Conservation (phyloP, 1,140 invertebrate genomes). For the Episyrphus balteatus region DNA sequence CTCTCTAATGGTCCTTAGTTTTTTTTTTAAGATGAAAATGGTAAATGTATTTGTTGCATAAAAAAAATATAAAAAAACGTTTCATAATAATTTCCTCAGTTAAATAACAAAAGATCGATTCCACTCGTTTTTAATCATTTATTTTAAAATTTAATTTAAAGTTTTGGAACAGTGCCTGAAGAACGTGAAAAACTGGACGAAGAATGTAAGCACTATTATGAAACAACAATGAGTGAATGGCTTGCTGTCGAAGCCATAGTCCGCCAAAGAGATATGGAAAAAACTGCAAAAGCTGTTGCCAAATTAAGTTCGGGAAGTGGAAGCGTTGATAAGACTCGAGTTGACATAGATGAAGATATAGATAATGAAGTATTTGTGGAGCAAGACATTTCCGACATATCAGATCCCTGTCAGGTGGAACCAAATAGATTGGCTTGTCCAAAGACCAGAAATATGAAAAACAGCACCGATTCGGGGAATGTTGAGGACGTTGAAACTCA, state of each 20-base stretch:
- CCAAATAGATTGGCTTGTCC: slow-evolving; percentile 10
- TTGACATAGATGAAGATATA: slow-evolving; percentile 15
- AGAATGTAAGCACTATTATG: slow-evolving; percentile 60
- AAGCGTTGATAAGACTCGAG: slow-evolving; percentile 31
- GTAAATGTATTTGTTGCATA: background rate
- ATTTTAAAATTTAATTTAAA: slow-evolving; percentile 10
- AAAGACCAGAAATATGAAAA: slow-evolving; percentile 29
- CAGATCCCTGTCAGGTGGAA: slow-evolving; percentile 31
- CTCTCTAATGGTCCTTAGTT: too few species aligned
- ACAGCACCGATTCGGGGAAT: slow-evolving; percentile 36
- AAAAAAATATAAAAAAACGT: background rate
- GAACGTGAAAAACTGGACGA: slow-evolving; percentile 58
- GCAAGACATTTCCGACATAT: slow-evolving; percentile 34
- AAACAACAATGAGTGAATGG: slow-evolving; percentile 90
- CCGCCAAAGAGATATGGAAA: slow-evolving; percentile 67
- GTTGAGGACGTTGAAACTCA: slow-evolving; percentile 29
- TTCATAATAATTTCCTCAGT: too few species aligned
- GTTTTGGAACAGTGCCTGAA: slow-evolving; percentile 59
- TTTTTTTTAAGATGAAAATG: background rate
- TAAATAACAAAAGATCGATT: too few species aligned
- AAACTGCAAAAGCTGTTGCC: slow-evolving; percentile 51
- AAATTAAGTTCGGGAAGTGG: slow-evolving; percentile 46
- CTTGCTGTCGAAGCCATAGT: slow-evolving; percentile 86
- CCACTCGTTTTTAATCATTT: too few species aligned
- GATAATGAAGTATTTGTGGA: slow-evolving; percentile 31